Evolutionary conservation across 1,140 invertebrate species (phyloP).

Genomic region (Diabrotica virgifera): DNA sequence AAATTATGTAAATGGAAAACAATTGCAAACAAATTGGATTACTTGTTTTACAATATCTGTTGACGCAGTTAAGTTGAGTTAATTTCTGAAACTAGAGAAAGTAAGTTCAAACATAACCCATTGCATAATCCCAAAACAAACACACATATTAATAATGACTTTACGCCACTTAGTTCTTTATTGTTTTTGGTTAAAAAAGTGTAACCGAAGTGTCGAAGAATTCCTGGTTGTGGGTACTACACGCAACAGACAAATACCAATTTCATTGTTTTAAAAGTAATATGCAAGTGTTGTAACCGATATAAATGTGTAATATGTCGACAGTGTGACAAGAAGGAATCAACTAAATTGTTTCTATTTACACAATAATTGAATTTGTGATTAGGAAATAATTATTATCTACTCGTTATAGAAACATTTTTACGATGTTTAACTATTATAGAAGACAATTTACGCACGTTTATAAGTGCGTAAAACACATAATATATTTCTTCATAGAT

Average conservation of each 20-base stretch:
- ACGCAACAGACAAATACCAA: background rate
- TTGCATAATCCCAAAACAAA: constrained; percentile 1
- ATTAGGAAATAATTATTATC: background rate
- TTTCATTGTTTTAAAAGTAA: background rate
- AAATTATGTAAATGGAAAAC: too few relatives aligned
- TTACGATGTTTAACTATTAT: too few relatives aligned
- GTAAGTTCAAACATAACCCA: background rate
- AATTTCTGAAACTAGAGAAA: too few relatives aligned
- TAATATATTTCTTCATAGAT: too few relatives aligned
- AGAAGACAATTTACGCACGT: too few relatives aligned
- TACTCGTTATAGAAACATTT: too few relatives aligned
- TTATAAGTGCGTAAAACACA: too few relatives aligned
- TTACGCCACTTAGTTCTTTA: background rate
- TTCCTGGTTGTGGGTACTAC: background rate
- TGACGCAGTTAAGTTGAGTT: too few relatives aligned
- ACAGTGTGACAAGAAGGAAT: background rate
- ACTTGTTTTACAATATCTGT: too few relatives aligned
- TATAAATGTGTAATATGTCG: background rate
- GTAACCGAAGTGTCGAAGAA: background rate
- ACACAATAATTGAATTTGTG: background rate
- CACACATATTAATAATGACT: background rate
- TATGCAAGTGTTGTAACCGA: background rate
- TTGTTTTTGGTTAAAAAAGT: background rate
- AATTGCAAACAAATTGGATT: too few relatives aligned
- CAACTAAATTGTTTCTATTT: background rate